phyloP scores from a whole-genome alignment of 2,888 invertebrate genomes.

The Aphidoletes aphidimyza region DNA sequence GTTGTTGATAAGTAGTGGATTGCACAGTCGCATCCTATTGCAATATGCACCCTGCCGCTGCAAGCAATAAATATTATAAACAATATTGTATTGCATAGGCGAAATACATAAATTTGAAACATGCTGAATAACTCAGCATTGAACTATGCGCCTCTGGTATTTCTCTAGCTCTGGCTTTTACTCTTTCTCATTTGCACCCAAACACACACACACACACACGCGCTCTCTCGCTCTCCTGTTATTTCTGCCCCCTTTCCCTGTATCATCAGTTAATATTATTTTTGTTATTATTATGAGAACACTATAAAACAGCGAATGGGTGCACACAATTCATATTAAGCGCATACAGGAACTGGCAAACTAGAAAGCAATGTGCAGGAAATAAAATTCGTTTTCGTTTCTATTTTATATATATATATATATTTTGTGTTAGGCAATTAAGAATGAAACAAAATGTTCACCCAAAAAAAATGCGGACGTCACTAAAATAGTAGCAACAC shows the following conservation, averaged over 20 bases:
- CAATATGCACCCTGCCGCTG: constrained; percentile 20
- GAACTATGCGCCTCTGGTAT: neutral
- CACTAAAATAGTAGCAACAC: neutral
- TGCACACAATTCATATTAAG: neutral
- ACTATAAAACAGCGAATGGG: constrained; percentile 8
- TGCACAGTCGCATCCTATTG: neutral
- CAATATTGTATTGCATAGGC: constrained; percentile 5
- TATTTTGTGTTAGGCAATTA: constrained; percentile 11
- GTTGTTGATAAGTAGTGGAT: neutral
- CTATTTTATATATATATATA: too few relatives aligned
- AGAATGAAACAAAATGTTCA: neutral
- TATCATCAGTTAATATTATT: neutral
- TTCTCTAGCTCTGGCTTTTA: too few relatives aligned
- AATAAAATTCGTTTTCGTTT: too few relatives aligned
- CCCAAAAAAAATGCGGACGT: neutral
- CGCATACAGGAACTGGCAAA: neutral
- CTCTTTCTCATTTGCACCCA: too few relatives aligned
- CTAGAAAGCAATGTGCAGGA: neutral
- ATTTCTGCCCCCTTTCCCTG: neutral
- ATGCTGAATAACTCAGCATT: neutral
- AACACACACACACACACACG: too few relatives aligned
- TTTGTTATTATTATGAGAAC: constrained; percentile 22
- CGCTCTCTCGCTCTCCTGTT: too few relatives aligned
- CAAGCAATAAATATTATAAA: constrained; percentile 25
- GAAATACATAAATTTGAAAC: neutral